These are phyloP conservation scores for Gallinago nigripennis DNA, from an alignment of 2,797 vertebrate species.

Conservation along the genomic window DNA sequence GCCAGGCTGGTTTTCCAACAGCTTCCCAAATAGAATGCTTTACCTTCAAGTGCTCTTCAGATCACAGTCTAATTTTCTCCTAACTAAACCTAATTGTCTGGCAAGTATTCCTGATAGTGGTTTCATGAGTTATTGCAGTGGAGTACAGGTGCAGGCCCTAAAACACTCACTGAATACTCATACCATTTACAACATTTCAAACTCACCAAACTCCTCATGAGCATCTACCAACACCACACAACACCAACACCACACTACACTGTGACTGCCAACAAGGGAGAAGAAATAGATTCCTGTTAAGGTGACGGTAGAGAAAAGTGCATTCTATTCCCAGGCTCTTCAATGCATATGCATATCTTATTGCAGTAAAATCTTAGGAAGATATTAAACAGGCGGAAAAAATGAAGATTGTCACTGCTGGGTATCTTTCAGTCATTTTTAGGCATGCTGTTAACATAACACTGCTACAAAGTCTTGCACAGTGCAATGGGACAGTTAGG, in stretches of 20 bases:
- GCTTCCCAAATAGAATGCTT: not conserved
- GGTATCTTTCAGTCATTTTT: not conserved
- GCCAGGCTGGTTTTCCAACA: not conserved
- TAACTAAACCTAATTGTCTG: not conserved
- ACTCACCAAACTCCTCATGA: not conserved
- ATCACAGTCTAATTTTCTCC: not conserved
- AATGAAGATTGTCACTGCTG: not conserved
- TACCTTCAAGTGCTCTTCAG: not conserved
- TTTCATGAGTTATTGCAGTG: not conserved
- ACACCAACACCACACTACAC: not conserved
- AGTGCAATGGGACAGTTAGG: not conserved
- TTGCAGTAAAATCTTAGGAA: not conserved
- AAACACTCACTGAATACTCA: not conserved
- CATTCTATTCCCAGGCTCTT: not conserved
- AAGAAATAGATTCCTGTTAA: not conserved
- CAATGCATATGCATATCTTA: not conserved
- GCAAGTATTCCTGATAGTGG: not conserved
- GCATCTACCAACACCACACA: not conserved
- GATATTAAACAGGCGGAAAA: not conserved
- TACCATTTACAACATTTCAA: not conserved
- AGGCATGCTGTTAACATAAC: not conserved
- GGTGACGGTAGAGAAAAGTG: not conserved
- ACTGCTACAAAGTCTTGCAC: not conserved
- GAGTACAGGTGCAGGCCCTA: not conserved
- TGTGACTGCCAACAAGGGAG: not conserved